A percentile compares a stretch with the other conserved stretches of the same genome.
phyloP scores from a whole-genome alignment of 53 echinoderm and acorn worm genomes.

The Astropecten irregularis region DNA sequence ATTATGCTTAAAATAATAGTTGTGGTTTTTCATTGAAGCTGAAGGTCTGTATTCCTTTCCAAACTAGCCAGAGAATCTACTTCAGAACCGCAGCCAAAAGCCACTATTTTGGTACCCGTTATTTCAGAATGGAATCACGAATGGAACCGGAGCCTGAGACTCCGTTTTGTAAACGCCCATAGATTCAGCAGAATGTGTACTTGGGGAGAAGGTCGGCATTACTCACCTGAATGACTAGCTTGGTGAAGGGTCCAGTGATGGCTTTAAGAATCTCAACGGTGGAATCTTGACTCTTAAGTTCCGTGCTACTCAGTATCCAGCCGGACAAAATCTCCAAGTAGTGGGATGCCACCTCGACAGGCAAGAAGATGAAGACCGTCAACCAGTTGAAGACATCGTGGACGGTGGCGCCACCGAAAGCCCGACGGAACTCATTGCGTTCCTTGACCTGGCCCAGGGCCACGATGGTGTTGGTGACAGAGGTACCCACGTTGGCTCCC shows the following conservation, averaged over 20 bases:
- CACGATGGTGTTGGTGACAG: slow-evolving; percentile 94
- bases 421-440: slow-evolving; percentile 90
- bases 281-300: slow-evolving; percentile 58
- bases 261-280: slow-evolving; percentile 84
- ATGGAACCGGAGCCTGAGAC: too few relatives aligned
- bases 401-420: slow-evolving; percentile 93
- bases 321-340: slow-evolving; percentile 66
- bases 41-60: too few relatives aligned
- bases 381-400: slow-evolving; percentile 99
- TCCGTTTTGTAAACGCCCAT: too few relatives aligned
- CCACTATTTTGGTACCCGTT: too few relatives aligned
- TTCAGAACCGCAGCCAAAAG: too few relatives aligned
- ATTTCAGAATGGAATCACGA: too few relatives aligned
- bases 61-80: too few relatives aligned
- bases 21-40: too few relatives aligned
- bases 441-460: slow-evolving; percentile 75
- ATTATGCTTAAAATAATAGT: too few relatives aligned
- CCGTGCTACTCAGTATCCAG: slow-evolving; percentile 50
- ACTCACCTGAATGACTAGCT: slow-evolving; percentile 77
- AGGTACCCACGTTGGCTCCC: slow-evolving; percentile 98
- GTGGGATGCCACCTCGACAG: slow-evolving; percentile 69
- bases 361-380: slow-evolving; percentile 76
- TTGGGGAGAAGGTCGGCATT: too few relatives aligned
- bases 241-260: slow-evolving; percentile 89
- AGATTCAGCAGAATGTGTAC: too few relatives aligned